A percentile compares a stretch with the other conserved stretches of the same genome.
Conservation (phyloP, 1,140 invertebrate species). For the Melanaphis sacchari region DNA sequence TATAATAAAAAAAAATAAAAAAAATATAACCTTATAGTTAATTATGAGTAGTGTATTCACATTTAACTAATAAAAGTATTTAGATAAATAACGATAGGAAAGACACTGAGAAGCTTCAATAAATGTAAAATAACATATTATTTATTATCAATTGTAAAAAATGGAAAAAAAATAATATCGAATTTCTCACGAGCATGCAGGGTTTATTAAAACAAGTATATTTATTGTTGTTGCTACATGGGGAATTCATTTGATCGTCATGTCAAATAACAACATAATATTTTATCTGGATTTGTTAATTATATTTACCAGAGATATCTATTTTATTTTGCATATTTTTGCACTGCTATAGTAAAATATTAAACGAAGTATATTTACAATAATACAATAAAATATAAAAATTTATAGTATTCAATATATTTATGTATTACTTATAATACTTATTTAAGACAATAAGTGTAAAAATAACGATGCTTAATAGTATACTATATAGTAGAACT, state of each 20-base stretch:
- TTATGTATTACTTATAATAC: too few relatives aligned
- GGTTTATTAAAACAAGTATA: background rate
- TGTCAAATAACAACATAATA: background rate
- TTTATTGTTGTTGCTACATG: background rate
- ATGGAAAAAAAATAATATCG: background rate
- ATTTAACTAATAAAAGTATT: background rate
- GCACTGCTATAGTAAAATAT: too few relatives aligned
- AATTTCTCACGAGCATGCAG: background rate
- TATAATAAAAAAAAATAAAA: too few relatives aligned
- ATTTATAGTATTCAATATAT: too few relatives aligned
- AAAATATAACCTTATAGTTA: background rate
- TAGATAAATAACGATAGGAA: background rate
- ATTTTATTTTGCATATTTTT: background rate
- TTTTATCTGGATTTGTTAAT: background rate
- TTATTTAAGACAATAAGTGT: too few relatives aligned
- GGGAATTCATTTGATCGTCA: background rate
- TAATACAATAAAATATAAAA: too few relatives aligned
- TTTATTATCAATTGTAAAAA: background rate
- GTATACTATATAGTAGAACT: too few relatives aligned
- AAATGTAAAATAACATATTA: background rate
- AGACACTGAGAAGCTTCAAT: background rate
- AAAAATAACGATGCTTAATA: too few relatives aligned
- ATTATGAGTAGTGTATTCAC: background rate
- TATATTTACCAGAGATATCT: background rate
- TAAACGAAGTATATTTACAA: too few relatives aligned